phyloP scores from a whole-genome alignment of 2,888 invertebrate species.

The Oeneis ivallda region DNA sequence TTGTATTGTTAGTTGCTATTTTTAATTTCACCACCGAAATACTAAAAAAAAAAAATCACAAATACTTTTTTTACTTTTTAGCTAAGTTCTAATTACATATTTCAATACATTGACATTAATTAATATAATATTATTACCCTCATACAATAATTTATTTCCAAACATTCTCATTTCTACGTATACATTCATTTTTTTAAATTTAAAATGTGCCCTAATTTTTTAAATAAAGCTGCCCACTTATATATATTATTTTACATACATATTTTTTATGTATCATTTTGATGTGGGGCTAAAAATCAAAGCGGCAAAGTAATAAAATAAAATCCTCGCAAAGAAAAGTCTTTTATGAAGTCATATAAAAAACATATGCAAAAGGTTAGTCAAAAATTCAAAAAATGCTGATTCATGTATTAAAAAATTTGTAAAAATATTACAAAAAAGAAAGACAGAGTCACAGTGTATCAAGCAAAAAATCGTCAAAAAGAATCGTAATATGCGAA shows the following conservation, averaged over 20 bases:
- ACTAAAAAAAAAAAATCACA: conserved; percentile 25
- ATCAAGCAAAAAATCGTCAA: not conserved
- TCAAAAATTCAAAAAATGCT: not conserved
- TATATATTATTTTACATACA: not conserved
- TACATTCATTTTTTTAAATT: conserved; percentile 38
- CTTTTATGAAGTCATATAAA: not conserved
- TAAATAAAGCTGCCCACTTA: conserved; percentile 32
- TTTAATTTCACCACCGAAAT: not conserved
- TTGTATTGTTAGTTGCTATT: conserved; percentile 7
- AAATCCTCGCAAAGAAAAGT: not conserved
- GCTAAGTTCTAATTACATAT: conserved; percentile 25
- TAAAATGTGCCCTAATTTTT: conserved; percentile 34
- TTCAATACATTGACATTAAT: conserved; percentile 30
- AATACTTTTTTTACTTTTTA: conserved; percentile 26
- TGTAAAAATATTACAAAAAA: not conserved
- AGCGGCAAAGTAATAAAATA: not conserved
- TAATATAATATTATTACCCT: conserved; percentile 42
- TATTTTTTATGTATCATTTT: conserved; percentile 1
- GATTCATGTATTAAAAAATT: not conserved
- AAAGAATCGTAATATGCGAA: not conserved
- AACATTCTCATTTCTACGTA: conserved; percentile 43
- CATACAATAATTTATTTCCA: conserved; percentile 42
- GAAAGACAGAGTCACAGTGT: not conserved
- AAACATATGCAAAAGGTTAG: not conserved
- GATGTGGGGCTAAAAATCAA: not conserved